These are phyloP conservation scores for Zaprionus inermis DNA, from an alignment of 1,140 invertebrate species.

Conservation along the genomic window DNA sequence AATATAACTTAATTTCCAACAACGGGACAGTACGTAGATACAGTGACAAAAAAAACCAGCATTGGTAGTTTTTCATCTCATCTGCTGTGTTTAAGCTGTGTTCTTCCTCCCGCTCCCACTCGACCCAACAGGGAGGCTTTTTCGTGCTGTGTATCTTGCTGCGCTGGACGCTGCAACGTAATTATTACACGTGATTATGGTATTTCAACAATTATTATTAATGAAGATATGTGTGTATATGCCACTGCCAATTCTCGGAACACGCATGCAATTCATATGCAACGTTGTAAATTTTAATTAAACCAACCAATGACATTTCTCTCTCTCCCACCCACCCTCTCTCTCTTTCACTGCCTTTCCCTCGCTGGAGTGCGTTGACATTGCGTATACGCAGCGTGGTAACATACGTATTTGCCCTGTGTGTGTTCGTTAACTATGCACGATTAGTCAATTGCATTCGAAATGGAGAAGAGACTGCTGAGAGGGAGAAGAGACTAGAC, in stretches of 20 bases:
- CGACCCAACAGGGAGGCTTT: too few species aligned
- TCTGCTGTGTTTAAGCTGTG: not conserved
- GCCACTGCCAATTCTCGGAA: constrained; percentile 14
- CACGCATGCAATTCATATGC: constrained; percentile 15
- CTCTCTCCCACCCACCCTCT: not conserved
- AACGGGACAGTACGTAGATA: constrained; percentile 25
- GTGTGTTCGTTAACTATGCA: constrained; percentile 24
- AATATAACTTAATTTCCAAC: constrained; percentile 54
- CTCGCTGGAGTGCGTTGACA: not conserved
- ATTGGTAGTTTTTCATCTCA: constrained; percentile 20
- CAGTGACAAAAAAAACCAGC: constrained; percentile 11
- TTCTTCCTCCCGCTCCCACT: not conserved
- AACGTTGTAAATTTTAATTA: constrained; percentile 48
- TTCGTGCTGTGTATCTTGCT: not conserved
- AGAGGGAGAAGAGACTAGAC: not conserved
- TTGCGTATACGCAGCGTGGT: constrained; percentile 28
- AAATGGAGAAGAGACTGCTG: constrained; percentile 15
- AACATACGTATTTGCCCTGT: not conserved
- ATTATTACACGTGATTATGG: constrained; percentile 44
- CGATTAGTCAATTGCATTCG: constrained; percentile 44
- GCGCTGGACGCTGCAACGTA: not conserved
- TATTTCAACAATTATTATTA: constrained; percentile 51
- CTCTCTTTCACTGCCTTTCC: not conserved
- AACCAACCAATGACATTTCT: constrained; percentile 12
- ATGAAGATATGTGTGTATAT: constrained; percentile 40